Conservation (phyloP, 2,888 invertebrate genomes). For the Tachina grossa region DNA sequence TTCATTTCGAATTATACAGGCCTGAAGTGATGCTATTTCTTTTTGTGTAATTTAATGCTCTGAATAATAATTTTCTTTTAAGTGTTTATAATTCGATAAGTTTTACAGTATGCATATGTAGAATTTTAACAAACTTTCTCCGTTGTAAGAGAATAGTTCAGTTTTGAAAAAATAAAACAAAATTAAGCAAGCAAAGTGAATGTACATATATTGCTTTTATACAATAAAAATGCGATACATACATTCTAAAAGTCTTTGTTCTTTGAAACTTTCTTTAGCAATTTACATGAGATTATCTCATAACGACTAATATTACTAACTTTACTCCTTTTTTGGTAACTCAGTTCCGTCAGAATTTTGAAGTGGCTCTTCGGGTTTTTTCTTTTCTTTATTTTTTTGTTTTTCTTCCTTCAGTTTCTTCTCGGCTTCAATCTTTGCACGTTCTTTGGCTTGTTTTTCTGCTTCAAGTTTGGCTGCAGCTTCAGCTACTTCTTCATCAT, state of each 20-base stretch:
- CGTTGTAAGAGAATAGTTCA: too few species aligned
- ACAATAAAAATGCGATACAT: background rate
- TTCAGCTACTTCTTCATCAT: constrained; percentile 83
- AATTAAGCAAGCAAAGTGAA: background rate
- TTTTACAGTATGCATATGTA: too few species aligned
- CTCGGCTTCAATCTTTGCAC: constrained; percentile 76
- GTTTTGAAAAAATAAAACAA: background rate
- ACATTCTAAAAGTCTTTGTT: background rate
- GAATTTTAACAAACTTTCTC: too few species aligned
- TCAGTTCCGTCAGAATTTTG: constrained; percentile 33
- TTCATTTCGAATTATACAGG: too few species aligned
- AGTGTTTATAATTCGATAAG: too few species aligned
- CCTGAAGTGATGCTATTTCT: too few species aligned
- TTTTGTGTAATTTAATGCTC: too few species aligned
- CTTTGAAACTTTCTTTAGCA: background rate
- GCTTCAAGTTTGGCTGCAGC: constrained; percentile 78
- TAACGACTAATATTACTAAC: constrained; percentile 18
- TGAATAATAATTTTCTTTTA: too few species aligned
- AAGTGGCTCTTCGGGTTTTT: constrained; percentile 21
- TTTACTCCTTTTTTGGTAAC: constrained; percentile 40
- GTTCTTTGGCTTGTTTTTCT: constrained; percentile 76
- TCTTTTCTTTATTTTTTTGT: constrained; percentile 73
- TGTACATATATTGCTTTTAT: background rate
- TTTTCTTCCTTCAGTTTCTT: constrained; percentile 75
- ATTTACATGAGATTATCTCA: constrained; percentile 35